Evolutionary conservation across 2,797 vertebrate species (phyloP), one percentile per base, ranked within the genome.

Genomic region (Pipistrellus kuhlii): DNA sequence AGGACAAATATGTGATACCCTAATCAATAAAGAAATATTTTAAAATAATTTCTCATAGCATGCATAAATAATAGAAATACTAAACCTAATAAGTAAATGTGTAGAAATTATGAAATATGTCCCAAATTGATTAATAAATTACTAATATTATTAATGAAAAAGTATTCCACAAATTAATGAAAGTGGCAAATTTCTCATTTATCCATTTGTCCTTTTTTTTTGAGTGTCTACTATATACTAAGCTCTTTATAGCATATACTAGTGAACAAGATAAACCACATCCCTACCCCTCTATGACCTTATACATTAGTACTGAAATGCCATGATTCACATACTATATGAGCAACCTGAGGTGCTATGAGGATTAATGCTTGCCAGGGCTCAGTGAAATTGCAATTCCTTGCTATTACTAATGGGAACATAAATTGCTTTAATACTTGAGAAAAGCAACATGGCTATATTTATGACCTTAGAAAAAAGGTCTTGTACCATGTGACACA

Each of bases 381-480:
- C 21, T 91, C 81, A 51, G 7, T 9, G 18, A 91, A 90, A 77
- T 10, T 3, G 41, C 64, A 72, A 80, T 62, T 57, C 41, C 90
- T 83, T 86, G 69, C 69, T 90, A 27, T 92, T 92, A 92, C 25
- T 64, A 80, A 93, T 75, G n/a, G 55, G 32, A 88, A 5, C 38
- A 87, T 69, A 90, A 85, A 77, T 32, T 90, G 38, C 30, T 92
- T 84, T 35, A 66, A 93, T 78, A n/a, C 15, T 73, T 76, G 64
- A 80, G 13, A 71, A 91, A 90, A 91, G 14, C 38, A 81, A 77
- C 69, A 32, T 4, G 90, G 53, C 17, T 76, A 59, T 38, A 59
- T 32, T 25, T 15, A 85, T 41, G 6, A 69, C n/a, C 30, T 76
- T 23, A 15, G 21, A 55, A 51, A 83, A 35, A 41, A 25, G 44